Percentiles rank a stretch among this genome's conserved stretches.
These are phyloP conservation scores for Hartigia nigra DNA, from an alignment of 2,888 invertebrate species.

Conservation along the genomic window DNA sequence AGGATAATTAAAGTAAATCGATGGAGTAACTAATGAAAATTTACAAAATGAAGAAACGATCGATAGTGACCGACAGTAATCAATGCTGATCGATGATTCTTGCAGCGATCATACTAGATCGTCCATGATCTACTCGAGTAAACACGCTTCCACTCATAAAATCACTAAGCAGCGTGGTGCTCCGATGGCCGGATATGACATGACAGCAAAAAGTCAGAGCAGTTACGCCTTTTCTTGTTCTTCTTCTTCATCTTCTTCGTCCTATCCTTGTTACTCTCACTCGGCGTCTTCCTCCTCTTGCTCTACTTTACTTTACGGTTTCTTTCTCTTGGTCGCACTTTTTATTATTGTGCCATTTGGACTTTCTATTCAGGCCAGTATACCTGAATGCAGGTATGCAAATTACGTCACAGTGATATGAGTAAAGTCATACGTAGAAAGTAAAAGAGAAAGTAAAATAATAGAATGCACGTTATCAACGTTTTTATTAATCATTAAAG, in stretches of 20 bases:
- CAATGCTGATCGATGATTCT: not conserved
- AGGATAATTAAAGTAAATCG: not conserved
- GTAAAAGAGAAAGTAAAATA: not conserved
- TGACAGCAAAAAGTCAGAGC: conserved; percentile 44
- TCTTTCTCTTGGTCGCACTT: not conserved
- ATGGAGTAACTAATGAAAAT: not conserved
- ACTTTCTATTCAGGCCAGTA: not conserved
- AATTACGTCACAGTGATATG: not conserved
- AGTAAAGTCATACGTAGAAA: not conserved
- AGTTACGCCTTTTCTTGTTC: conserved; percentile 13
- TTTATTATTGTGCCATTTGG: not conserved
- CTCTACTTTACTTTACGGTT: not conserved
- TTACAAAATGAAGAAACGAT: not conserved
- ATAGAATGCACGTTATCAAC: not conserved
- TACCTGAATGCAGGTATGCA: not conserved
- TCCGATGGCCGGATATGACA: conserved; percentile 63
- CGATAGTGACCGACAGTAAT: not conserved
- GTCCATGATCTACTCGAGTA: conserved; percentile 61
- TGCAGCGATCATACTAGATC: conserved; percentile 22
- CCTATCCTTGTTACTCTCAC: not conserved
- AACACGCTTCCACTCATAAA: conserved; percentile 52
- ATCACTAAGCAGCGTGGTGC: conserved; percentile 43
- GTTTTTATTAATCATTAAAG: not conserved
- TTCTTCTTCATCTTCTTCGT: conserved; percentile 14
- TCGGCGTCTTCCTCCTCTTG: conserved; percentile 9